phyloP scores from a whole-genome alignment of 2,113 vertebrate genomes.

The Acrocephalus arundinaceus region DNA sequence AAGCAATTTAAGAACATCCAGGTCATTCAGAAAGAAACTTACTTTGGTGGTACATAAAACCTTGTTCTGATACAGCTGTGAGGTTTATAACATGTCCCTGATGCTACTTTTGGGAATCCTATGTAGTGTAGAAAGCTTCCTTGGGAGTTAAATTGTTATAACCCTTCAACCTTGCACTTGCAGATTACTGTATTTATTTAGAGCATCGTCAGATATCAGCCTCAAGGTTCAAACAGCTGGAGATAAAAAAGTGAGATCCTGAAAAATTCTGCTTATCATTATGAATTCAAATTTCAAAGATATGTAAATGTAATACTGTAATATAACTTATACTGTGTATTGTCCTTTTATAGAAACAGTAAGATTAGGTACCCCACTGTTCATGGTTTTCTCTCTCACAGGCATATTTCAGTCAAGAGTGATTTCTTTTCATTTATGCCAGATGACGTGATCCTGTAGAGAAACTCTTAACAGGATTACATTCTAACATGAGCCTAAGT shows the following conservation, averaged over 20 bases:
- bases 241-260: not conserved
- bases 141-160: not conserved
- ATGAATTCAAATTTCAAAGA: not conserved
- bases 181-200: not conserved
- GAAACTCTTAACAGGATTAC: slow-evolving; percentile 65
- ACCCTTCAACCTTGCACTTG: not conserved
- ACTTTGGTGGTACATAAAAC: not conserved
- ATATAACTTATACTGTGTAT: not conserved
- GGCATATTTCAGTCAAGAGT: not conserved
- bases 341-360: not conserved
- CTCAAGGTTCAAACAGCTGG: not conserved
- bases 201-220: not conserved
- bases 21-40: not conserved
- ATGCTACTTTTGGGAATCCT: not conserved
- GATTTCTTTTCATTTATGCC: slow-evolving; percentile 46
- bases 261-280: not conserved
- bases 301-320: not conserved
- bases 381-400: not conserved
- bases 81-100: not conserved
- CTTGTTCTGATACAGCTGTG: not conserved
- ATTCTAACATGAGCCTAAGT: slow-evolving; percentile 15
- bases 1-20: not conserved
- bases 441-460: slow-evolving; percentile 36
- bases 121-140: not conserved
- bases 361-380: not conserved